Percentiles rank a stretch among this genome's conserved stretches.
Conservation (phyloP, 1,140 invertebrate genomes). For the Neomicropteryx cornuta region DNA sequence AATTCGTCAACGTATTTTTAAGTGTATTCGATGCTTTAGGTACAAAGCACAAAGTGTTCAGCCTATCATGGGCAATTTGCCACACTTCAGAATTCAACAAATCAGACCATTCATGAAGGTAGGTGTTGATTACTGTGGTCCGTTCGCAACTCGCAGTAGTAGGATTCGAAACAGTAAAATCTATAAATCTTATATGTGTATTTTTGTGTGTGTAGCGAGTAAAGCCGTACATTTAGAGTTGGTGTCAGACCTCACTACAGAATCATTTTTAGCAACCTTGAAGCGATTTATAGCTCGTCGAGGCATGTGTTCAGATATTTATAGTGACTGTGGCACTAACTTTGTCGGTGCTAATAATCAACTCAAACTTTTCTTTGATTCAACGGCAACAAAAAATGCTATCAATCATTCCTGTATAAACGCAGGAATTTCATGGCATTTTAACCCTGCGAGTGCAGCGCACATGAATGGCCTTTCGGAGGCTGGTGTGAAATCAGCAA, state of each 20-base stretch:
- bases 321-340: conserved; percentile 22
- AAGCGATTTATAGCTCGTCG: conserved; percentile 15
- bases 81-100: neutral
- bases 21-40: conserved; percentile 5
- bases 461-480: conserved; percentile 18
- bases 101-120: neutral
- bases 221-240: conserved; percentile 19
- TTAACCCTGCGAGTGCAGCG: conserved; percentile 16
- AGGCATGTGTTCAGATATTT: conserved; percentile 17
- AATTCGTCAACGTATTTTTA: neutral
- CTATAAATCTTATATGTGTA: conserved; percentile 12
- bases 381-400: neutral
- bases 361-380: conserved; percentile 6
- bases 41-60: neutral
- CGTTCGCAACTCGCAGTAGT: conserved; percentile 4
- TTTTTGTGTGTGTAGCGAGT: conserved; percentile 17
- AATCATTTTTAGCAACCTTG: conserved; percentile 17
- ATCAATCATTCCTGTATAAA: neutral
- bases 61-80: conserved; percentile 3
- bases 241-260: conserved; percentile 12
- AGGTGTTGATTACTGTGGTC: neutral
- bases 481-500: conserved; percentile 16
- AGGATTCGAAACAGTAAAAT: conserved; percentile 2
- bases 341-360: conserved; percentile 18
- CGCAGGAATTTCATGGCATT: conserved; percentile 12